phyloP scores from a whole-genome alignment of 2,797 vertebrate genomes.

The Trachops cirrhosus region DNA sequence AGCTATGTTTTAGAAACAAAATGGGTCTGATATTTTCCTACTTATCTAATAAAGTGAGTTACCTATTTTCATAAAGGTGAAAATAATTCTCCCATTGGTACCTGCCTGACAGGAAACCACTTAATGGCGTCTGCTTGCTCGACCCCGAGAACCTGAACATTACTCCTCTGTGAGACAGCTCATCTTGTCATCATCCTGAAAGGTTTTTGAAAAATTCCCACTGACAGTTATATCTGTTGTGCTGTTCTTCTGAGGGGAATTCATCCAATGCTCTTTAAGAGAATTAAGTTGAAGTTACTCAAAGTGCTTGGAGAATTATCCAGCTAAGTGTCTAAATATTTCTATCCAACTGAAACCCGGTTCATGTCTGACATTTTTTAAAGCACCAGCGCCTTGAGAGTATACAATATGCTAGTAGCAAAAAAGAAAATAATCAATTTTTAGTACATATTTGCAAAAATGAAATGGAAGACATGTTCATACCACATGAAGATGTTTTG shows the following conservation, averaged over 20 bases:
- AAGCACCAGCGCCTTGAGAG: not conserved
- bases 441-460: not conserved
- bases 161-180: not conserved
- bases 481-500: not conserved
- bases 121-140: not conserved
- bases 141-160: not conserved
- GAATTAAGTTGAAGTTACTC: not conserved
- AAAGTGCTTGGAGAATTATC: not conserved
- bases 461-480: not conserved
- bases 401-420: not conserved
- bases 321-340: not conserved
- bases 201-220: not conserved
- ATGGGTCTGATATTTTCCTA: not conserved
- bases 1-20: not conserved
- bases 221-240: not conserved
- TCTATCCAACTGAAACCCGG: not conserved
- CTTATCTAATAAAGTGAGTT: not conserved
- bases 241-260: not conserved
- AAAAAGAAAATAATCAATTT: not conserved
- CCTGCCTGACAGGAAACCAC: not conserved
- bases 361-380: not conserved
- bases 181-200: not conserved
- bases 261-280: not conserved
- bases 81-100: not conserved
- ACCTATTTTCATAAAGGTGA: not conserved